Conservation (phyloP, 2,113 vertebrate genomes). For the Hemibagrus wyckioides region DNA sequence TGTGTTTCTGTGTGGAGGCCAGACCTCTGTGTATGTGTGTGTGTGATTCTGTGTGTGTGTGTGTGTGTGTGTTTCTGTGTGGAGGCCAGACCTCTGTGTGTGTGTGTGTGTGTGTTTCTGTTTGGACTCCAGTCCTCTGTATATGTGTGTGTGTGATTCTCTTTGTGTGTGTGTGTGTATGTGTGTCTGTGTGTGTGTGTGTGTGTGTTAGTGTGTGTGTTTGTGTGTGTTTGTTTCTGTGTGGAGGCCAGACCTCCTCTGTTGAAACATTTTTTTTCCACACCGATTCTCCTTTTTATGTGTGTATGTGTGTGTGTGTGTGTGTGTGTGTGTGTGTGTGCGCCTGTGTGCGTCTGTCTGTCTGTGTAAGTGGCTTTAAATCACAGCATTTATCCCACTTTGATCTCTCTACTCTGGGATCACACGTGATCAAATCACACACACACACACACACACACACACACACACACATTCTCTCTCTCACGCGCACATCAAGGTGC, state of each 20-base stretch:
- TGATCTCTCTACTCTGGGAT: slow-evolving; percentile 39
- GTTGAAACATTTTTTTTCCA: slow-evolving; percentile 22
- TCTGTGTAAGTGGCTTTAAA: slow-evolving; percentile 28
- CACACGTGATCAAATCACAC: slow-evolving; percentile 4
- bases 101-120: not conserved
- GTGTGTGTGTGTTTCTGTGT: too few species aligned
- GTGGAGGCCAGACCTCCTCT: slow-evolving; percentile 9
- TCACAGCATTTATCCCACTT: slow-evolving; percentile 54
- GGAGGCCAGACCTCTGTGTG: not conserved
- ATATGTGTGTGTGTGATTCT: slow-evolving; percentile 33
- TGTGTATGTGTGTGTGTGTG: too few species aligned
- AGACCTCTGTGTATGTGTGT: too few species aligned
- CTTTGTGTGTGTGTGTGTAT: slow-evolving; percentile 30
- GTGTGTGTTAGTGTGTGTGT: not conserved
- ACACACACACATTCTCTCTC: slow-evolving; percentile 38
- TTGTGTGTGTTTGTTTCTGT: too few species aligned
- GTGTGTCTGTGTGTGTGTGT: not conserved
- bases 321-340: not conserved
- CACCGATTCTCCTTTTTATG: not conserved
- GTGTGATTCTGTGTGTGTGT: too few species aligned
- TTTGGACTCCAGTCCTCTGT: not conserved
- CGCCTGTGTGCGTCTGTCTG: not conserved
- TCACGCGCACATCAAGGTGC: not conserved
- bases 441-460: not conserved
- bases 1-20: not conserved